Evolutionary conservation across 2,888 invertebrate species (phyloP).

Genomic region (Drosophila nr. medialis): DNA sequence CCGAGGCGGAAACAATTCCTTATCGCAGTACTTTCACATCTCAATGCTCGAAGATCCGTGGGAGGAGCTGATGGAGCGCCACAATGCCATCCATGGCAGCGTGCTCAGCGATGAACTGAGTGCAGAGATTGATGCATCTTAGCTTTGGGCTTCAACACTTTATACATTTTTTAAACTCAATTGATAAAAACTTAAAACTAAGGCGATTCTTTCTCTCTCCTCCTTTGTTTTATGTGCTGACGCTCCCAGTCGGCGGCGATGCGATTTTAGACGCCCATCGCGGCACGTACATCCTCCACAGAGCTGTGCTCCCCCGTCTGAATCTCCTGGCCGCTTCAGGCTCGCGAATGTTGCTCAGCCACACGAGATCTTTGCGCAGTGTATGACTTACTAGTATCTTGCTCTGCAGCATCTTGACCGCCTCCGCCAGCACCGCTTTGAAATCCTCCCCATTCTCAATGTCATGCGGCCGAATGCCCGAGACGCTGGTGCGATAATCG

Average conservation of each 20-base stretch:
- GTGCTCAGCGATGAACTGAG: slow-evolving; percentile 27
- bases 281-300: slow-evolving; percentile 91
- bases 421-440: slow-evolving; percentile 90
- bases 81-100: slow-evolving; percentile 72
- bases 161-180: slow-evolving; percentile 41
- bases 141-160: slow-evolving; percentile 39
- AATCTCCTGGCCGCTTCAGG: slow-evolving; percentile 91
- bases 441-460: slow-evolving; percentile 89
- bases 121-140: slow-evolving; percentile 2
- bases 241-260: slow-evolving; percentile 94
- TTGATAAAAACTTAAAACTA: slow-evolving; percentile 27
- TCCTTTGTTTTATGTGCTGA: slow-evolving; percentile 48
- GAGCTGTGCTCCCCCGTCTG: slow-evolving; percentile 94
- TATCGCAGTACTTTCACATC: slow-evolving; percentile 73
- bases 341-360: slow-evolving; percentile 92
- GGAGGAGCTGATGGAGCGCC: slow-evolving; percentile 77
- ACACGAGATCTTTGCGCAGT: slow-evolving; percentile 92
- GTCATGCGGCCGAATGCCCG: slow-evolving; percentile 92
- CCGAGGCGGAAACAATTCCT: slow-evolving; percentile 17
- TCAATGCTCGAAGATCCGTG: slow-evolving; percentile 84
- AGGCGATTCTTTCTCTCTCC: neutral
- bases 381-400: slow-evolving; percentile 94
- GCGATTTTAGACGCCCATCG: no score
- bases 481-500: slow-evolving; percentile 93
- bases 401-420: slow-evolving; percentile 90